Evolutionary conservation across 2,797 vertebrate genomes (phyloP).

Genomic region (Champsocephalus esox): DNA sequence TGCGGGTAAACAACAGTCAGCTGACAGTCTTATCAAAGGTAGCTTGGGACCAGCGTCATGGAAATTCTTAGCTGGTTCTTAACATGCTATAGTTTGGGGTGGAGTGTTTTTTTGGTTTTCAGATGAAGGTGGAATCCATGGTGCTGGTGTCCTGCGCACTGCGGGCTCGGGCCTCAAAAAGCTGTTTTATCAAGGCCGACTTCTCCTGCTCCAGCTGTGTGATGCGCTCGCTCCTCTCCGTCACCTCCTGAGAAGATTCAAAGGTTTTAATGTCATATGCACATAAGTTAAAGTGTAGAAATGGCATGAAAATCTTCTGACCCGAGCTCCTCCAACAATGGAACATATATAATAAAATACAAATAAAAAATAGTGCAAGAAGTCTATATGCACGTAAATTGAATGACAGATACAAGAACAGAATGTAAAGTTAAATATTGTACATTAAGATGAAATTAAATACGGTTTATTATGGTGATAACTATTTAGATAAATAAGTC

Average conservation of each 20-base stretch:
- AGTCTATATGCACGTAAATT: too few species aligned
- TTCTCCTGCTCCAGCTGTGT: slow-evolving; percentile 97
- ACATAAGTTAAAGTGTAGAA: too few species aligned
- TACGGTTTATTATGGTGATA: too few species aligned
- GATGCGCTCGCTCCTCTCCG: slow-evolving; percentile 92
- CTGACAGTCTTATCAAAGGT: slow-evolving; percentile 35
- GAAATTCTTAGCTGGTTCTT: slow-evolving; percentile 18
- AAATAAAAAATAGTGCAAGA: too few species aligned
- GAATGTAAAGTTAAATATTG: too few species aligned
- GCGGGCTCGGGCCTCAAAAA: slow-evolving; percentile 92
- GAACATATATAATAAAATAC: too few species aligned
- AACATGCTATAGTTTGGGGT: slow-evolving; percentile 2
- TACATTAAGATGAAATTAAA: too few species aligned
- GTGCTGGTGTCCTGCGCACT: slow-evolving; percentile 86
- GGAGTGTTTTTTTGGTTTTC: slow-evolving; percentile 50
- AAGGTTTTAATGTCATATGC: too few species aligned
- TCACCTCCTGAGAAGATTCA: slow-evolving; percentile 88
- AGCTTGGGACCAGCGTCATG: slow-evolving; percentile 15
- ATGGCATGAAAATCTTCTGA: too few species aligned
- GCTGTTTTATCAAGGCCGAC: slow-evolving; percentile 94
- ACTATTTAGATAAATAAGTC: too few species aligned
- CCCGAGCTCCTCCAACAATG: too few species aligned
- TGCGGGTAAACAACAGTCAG: slow-evolving; percentile 62
- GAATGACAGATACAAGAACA: too few species aligned
- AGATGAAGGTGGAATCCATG: slow-evolving; percentile 98